Evolutionary conservation across 2,113 vertebrate species (phyloP).

Genomic region (Acrocephalus arundinaceus): DNA sequence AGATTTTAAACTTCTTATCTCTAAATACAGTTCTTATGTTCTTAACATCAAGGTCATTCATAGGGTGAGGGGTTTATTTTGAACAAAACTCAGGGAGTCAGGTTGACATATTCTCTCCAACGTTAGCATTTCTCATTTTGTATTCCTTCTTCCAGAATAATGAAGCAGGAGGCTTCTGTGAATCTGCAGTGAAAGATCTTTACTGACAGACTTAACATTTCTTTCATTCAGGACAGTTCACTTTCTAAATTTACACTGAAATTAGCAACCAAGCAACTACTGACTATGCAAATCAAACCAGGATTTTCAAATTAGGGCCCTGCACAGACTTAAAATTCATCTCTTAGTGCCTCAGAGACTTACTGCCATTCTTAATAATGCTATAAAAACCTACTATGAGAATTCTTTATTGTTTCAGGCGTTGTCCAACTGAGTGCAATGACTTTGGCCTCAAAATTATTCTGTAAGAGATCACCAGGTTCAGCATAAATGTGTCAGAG

Average conservation of each 20-base stretch:
- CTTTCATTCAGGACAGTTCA: background rate
- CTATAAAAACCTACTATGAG: background rate
- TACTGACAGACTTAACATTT: background rate
- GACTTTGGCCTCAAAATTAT: background rate
- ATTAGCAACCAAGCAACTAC: background rate
- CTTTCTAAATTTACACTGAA: background rate
- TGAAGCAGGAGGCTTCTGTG: background rate
- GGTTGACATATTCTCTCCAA: background rate
- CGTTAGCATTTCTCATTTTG: background rate
- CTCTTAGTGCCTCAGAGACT: background rate
- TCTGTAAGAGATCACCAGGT: background rate
- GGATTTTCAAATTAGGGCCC: background rate
- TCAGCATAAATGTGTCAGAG: background rate
- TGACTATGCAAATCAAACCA: constrained; percentile 5
- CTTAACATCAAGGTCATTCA: background rate
- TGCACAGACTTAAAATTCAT: background rate
- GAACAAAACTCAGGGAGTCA: background rate
- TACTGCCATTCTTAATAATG: background rate
- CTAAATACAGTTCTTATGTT: background rate
- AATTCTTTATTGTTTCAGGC: background rate
- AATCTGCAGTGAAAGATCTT: background rate
- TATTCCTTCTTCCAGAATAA: background rate
- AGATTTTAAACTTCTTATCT: background rate
- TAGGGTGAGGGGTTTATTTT: background rate
- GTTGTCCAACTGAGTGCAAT: background rate